Evolutionary conservation across 2,888 invertebrate genomes (phyloP).

Genomic region (Bimastos eiseni): DNA sequence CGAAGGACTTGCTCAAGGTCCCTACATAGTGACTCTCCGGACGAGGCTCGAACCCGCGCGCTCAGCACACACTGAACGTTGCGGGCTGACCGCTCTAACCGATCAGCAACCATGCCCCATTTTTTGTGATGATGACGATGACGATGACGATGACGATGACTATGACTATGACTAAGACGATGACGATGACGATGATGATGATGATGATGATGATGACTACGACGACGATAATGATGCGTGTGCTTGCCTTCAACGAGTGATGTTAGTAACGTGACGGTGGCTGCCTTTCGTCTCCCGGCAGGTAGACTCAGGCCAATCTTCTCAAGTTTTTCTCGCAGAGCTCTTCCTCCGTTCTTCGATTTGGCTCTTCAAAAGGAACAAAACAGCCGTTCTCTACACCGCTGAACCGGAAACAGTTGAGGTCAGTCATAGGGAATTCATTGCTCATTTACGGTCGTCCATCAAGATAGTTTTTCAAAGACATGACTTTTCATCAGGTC

Average conservation of each 20-base stretch:
- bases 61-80: no score
- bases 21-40: no score
- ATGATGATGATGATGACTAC: not conserved
- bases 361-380: conserved; percentile 77
- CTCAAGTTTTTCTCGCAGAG: conserved; percentile 93
- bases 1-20: no score
- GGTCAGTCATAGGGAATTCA: no score
- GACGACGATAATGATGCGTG: not conserved
- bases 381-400: not conserved
- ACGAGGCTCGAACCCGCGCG: no score
- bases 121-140: not conserved
- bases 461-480: no score
- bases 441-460: no score
- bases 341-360: conserved; percentile 97
- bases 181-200: not conserved
- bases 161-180: not conserved
- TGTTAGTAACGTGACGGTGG: conserved; percentile 93
- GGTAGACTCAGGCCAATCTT: conserved; percentile 97
- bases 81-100: no score
- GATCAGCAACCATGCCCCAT: no score
- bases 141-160: not conserved
- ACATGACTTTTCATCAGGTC: no score
- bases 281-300: conserved; percentile 96
- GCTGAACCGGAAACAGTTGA: not conserved
- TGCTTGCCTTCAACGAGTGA: conserved; percentile 89